phyloP scores from a whole-genome alignment of 2,888 invertebrate genomes.

The Artemia sp. region DNA sequence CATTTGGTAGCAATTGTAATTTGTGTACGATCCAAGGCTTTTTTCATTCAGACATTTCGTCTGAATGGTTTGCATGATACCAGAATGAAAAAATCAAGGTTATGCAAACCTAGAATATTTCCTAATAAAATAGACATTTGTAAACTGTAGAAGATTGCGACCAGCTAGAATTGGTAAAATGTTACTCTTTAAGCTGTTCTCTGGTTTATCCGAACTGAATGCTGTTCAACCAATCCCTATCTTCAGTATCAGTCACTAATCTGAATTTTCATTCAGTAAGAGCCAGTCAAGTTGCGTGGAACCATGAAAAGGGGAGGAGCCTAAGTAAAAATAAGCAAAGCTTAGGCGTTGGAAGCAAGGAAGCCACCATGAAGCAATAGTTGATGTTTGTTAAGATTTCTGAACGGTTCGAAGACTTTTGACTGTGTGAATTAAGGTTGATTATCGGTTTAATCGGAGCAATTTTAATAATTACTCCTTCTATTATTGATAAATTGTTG shows the following conservation, averaged over 20 bases:
- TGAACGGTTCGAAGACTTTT: conserved; percentile 11
- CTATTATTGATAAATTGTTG: conserved; percentile 12
- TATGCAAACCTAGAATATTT: no score
- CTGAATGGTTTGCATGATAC: no score
- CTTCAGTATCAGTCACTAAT: not conserved
- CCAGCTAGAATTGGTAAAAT: no score
- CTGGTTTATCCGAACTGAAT: no score
- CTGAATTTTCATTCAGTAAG: conserved; percentile 3
- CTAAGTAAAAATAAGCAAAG: not conserved
- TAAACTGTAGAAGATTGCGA: no score
- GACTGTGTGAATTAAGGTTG: conserved; percentile 11
- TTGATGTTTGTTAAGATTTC: conserved; percentile 14
- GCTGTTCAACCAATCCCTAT: no score
- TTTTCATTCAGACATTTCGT: no score
- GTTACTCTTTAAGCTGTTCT: no score
- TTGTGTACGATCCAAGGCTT: no score
- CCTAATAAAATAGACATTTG: no score
- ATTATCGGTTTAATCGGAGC: conserved; percentile 7
- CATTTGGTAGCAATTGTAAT: no score
- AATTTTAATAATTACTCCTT: conserved; percentile 4
- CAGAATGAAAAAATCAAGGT: no score
- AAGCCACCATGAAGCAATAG: conserved; percentile 9
- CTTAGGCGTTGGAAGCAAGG: conserved; percentile 7
- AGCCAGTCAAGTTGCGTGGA: conserved; percentile 1
- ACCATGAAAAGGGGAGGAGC: conserved; percentile 15